Evolutionary conservation across 2,113 vertebrate genomes (phyloP).

Genomic region (Loxodonta africana): DNA sequence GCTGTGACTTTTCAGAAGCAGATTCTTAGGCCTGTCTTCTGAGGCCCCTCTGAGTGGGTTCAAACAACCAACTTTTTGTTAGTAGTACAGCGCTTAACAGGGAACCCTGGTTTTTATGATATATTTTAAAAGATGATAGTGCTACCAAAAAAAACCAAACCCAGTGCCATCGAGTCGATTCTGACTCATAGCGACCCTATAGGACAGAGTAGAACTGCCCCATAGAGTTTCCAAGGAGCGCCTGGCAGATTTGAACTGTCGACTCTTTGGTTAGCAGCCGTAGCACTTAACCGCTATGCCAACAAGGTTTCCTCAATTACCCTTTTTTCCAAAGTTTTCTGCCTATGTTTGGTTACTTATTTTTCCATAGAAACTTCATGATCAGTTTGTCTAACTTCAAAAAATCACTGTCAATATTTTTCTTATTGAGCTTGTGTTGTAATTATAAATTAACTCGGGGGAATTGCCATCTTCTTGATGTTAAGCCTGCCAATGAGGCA

Average conservation of each 20-base stretch:
- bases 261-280: too few relatives aligned
- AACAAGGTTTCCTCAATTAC: not conserved
- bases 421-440: not conserved
- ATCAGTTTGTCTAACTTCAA: constrained; percentile 3
- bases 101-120: not conserved
- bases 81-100: not conserved
- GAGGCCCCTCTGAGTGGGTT: not conserved
- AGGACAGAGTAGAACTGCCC: too few relatives aligned
- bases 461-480: constrained; percentile 7
- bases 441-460: not conserved
- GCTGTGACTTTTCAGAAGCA: not conserved
- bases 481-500: not conserved
- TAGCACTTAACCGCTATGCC: too few relatives aligned
- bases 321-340: not conserved
- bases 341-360: constrained; percentile 26
- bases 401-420: constrained; percentile 26
- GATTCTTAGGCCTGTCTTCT: not conserved
- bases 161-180: too few relatives aligned
- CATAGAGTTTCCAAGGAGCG: too few relatives aligned
- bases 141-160: not conserved
- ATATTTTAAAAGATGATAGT: constrained; percentile 3
- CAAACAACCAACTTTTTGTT: not conserved
- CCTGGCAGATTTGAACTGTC: too few relatives aligned
- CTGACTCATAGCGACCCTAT: too few relatives aligned
- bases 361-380: constrained; percentile 1